These are phyloP conservation scores for Drosophila pseudotalamancana DNA, from an alignment of 2,888 invertebrate genomes.

Conservation along the genomic window DNA sequence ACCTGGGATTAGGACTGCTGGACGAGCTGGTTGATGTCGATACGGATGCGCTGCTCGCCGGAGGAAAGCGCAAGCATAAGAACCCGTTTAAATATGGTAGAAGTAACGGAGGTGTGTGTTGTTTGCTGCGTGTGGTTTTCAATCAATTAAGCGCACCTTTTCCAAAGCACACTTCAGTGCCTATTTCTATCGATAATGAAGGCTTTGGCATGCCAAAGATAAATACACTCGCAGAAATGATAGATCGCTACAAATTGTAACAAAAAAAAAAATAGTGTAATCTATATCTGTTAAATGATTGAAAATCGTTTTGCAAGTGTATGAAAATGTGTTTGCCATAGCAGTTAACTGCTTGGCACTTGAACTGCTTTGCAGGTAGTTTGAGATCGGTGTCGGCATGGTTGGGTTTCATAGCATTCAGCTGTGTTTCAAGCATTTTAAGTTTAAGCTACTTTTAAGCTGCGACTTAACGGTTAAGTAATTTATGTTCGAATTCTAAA, in stretches of 20 bases:
- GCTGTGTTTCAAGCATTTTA: not conserved
- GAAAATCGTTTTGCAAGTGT: conserved; percentile 8
- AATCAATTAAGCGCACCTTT: conserved; percentile 81
- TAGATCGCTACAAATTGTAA: not conserved
- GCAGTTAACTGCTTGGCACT: conserved; percentile 22
- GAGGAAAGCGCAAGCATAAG: conserved; percentile 80
- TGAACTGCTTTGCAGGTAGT: conserved; percentile 49
- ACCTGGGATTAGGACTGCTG: conserved; percentile 71
- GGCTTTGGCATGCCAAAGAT: conserved; percentile 23
- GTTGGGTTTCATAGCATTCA: conserved; percentile 15
- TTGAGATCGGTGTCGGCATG: conserved; percentile 1
- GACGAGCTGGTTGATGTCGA: conserved; percentile 72
- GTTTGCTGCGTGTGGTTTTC: conserved; percentile 82
- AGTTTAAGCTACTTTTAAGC: conserved; percentile 7
- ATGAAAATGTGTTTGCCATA: conserved; percentile 13
- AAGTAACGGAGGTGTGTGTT: conserved; percentile 84
- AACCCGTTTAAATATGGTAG: conserved; percentile 84
- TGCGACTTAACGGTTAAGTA: conserved; percentile 8
- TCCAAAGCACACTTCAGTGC: conserved; percentile 72
- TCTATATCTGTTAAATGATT: not conserved
- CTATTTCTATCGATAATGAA: conserved; percentile 44
- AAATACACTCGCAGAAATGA: conserved; percentile 20
- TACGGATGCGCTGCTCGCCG: conserved; percentile 32
- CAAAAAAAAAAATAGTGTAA: too few species aligned
- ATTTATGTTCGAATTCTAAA: conserved; percentile 4